These are phyloP conservation scores for Microctenopoma stevenorrisi DNA, from an alignment of 2,797 vertebrate genomes.

Conservation along the genomic window DNA sequence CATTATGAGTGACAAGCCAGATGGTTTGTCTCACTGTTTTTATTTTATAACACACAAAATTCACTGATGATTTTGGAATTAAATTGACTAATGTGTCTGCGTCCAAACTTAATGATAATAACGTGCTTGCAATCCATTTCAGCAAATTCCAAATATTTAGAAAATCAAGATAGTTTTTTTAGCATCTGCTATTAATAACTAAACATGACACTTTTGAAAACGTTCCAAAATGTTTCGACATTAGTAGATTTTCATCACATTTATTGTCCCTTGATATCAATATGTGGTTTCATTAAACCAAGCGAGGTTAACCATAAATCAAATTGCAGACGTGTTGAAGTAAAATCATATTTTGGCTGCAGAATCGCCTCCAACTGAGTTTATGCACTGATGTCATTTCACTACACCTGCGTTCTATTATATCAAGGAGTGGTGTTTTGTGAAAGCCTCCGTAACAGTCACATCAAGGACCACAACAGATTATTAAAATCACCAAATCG, in stretches of 20 bases:
- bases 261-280: constrained; percentile 24
- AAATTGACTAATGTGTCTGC: neutral
- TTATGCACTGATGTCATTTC: constrained; percentile 61
- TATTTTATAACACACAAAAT: constrained; percentile 19
- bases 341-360: constrained; percentile 43
- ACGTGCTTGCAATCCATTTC: constrained; percentile 1
- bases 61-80: too few species aligned
- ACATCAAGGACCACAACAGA: constrained; percentile 58
- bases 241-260: constrained; percentile 31
- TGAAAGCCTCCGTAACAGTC: constrained; percentile 36
- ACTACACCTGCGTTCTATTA: constrained; percentile 71
- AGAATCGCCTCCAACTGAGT: constrained; percentile 34
- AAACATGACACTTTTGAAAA: constrained; percentile 5
- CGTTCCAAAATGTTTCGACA: constrained; percentile 24
- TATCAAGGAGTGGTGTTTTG: constrained; percentile 33
- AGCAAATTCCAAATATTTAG: constrained; percentile 10
- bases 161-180: constrained; percentile 8
- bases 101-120: neutral
- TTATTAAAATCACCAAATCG: constrained; percentile 76
- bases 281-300: constrained; percentile 29
- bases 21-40: constrained; percentile 8
- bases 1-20: constrained; percentile 9
- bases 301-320: constrained; percentile 38
- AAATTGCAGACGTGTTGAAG: constrained; percentile 6
- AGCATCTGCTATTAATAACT: constrained; percentile 40